Evolutionary conservation across 2,797 vertebrate species (phyloP), one percentile per base, ranked within the genome.

Genomic region (Eulemur rubriventer): DNA sequence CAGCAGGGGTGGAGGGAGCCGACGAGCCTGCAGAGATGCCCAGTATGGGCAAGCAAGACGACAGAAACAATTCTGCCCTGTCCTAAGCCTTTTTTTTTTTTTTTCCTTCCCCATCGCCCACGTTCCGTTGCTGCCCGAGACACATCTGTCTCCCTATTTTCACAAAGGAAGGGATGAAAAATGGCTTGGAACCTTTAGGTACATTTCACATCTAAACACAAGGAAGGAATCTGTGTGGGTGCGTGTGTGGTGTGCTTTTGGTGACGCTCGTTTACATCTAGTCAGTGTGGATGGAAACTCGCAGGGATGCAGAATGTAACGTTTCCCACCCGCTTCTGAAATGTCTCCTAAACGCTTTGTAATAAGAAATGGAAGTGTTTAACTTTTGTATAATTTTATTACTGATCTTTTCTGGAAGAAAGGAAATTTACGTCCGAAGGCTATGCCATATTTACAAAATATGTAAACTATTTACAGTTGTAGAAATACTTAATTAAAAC

Each of bases 361-460:
- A 94, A 73, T 80, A 67, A 97, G 78, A 97, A 95, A 90, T 86
- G 87, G 94, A 97, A 96, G 92, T 97, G 87, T 97, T 97, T 94
- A 95, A 84, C 55, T 91, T 92, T 78, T 95, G 72, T 96, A 10
- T 52, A 30, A 82, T 93, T 93, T 4, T 97, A 63, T 55, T 9
- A 61, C 78, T 69, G 0, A 95, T 92, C 52, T 97, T 91, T 93
- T 82, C 75, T 14, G 4, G 63, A 88, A 86, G 55, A 93, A 98
- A 78, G 69, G 61, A 96, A 96, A 95, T 67, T 84, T 59, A 11
- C 95, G 67, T 43, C 43, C 90, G 55, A 17, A 22, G 38, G 18
- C 65, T 82, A 91, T 92, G 28, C 55, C 20, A 0, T 55, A 16
- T 70, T 91, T 97, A 59, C 73, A 69, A 85, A 76, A 93, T 16